Conservation (phyloP, 1,140 invertebrate genomes). For the Lepidurus apus region DNA sequence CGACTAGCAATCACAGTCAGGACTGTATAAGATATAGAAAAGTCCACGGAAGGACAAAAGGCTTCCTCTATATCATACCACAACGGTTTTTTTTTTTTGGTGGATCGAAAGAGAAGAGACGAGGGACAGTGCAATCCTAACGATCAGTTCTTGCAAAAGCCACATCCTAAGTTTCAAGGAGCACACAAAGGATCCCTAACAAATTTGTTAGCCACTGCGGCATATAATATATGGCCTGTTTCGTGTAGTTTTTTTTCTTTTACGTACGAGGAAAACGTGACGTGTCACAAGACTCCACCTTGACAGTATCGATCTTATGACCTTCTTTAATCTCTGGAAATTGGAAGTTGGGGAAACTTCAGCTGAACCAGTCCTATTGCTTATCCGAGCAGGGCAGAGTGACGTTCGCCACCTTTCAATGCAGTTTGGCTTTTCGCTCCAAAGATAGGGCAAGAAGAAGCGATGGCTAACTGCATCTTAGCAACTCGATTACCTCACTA, state of each 20-base stretch:
- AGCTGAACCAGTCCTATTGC: not conserved
- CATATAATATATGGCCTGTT: not conserved
- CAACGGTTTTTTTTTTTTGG: no score
- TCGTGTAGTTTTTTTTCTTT: not conserved
- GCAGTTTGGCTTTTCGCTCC: not conserved
- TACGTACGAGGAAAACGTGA: not conserved
- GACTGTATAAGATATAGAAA: no score
- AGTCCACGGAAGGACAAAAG: no score
- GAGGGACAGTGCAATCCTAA: no score
- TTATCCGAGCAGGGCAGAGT: not conserved
- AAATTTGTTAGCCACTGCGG: not conserved
- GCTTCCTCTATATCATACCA: no score
- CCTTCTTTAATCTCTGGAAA: conserved; percentile 4
- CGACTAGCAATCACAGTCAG: no score
- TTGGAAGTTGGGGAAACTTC: conserved; percentile 15
- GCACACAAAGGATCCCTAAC: not conserved
- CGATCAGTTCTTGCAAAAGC: not conserved
- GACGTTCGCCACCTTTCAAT: not conserved
- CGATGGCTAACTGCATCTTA: not conserved
- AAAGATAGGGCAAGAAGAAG: not conserved
- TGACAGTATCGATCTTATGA: not conserved
- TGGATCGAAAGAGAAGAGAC: no score
- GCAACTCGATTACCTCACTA: not conserved
- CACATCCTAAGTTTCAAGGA: not conserved
- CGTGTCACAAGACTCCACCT: conserved; percentile 7